phyloP scores from a whole-genome alignment of 2,888 invertebrate species.

The Myopa testacea region DNA sequence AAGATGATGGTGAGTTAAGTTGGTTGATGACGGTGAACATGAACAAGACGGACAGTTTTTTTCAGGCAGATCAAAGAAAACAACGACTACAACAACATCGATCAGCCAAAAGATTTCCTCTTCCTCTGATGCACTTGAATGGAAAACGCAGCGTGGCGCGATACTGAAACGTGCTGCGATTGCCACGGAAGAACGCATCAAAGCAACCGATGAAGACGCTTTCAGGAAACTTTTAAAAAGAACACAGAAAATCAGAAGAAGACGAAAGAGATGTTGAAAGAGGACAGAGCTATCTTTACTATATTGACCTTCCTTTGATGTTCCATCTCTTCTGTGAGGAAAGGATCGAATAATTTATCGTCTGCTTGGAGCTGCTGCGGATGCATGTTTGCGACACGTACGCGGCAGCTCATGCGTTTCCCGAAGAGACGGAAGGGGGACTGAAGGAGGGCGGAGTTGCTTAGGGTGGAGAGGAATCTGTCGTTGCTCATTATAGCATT shows the following conservation, averaged over 20 bases:
- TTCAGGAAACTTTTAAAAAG: too few species aligned
- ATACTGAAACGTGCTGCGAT: constrained; percentile 16
- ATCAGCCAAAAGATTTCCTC: not conserved
- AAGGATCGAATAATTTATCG: constrained; percentile 31
- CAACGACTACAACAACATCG: not conserved
- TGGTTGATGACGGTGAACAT: not conserved
- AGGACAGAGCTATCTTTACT: too few species aligned
- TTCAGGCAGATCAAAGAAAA: not conserved
- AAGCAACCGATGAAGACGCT: not conserved
- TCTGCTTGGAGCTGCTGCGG: constrained; percentile 16
- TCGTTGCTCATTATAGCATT: not conserved
- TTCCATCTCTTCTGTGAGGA: constrained; percentile 24
- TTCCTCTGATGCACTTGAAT: not conserved
- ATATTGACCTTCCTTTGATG: not conserved
- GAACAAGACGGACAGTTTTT: too few species aligned
- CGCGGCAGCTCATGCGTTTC: constrained; percentile 8
- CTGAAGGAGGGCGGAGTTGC: too few species aligned
- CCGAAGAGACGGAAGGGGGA: too few species aligned
- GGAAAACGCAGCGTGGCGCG: constrained; percentile 1
- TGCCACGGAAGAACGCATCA: not conserved
- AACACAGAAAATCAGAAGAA: not conserved
- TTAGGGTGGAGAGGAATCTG: not conserved
- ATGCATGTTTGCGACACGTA: constrained; percentile 22
- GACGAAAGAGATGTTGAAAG: not conserved
- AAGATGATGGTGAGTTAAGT: not conserved